These are phyloP conservation scores for Drosophila hydei DNA, from an alignment of 1,140 invertebrate species.

Conservation along the genomic window DNA sequence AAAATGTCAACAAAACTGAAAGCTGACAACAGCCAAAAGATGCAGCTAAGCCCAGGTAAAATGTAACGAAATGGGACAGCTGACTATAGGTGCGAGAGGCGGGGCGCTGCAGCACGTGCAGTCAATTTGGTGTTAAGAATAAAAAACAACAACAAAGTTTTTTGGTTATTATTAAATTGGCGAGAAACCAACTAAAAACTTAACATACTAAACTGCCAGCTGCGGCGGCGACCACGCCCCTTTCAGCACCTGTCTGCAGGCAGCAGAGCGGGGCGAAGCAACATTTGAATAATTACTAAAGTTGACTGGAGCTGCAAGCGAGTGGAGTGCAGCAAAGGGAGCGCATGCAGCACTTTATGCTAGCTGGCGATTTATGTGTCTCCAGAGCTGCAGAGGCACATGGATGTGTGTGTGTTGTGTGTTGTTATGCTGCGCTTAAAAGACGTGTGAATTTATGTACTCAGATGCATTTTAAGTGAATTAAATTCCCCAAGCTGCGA, in stretches of 20 bases:
- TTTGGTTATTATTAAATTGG: slow-evolving; percentile 72
- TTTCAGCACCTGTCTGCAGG: slow-evolving; percentile 58
- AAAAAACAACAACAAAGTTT: slow-evolving; percentile 47
- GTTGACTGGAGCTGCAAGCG: slow-evolving; percentile 37
- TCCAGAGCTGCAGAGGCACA: slow-evolving; percentile 29
- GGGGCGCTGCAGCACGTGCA: slow-evolving; percentile 22
- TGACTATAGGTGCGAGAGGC: neutral
- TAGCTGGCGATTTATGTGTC: slow-evolving; percentile 66
- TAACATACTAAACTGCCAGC: slow-evolving; percentile 41
- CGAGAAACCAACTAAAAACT: slow-evolving; percentile 50
- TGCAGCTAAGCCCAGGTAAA: slow-evolving; percentile 4
- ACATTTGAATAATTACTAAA: slow-evolving; percentile 79
- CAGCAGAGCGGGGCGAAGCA: neutral
- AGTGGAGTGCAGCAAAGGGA: neutral
- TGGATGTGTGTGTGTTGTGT: neutral
- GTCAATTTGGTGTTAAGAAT: slow-evolving; percentile 45
- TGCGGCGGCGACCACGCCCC: slow-evolving; percentile 40
- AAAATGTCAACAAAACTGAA: slow-evolving; percentile 39
- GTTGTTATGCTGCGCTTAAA: slow-evolving; percentile 14
- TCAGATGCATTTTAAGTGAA: slow-evolving; percentile 62
- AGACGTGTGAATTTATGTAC: slow-evolving; percentile 57
- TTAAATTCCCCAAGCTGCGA: slow-evolving; percentile 56
- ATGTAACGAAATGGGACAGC: neutral
- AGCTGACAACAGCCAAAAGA: slow-evolving; percentile 28
- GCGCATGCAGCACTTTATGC: slow-evolving; percentile 13